Base-by-base conservation (phyloP, 2,888 invertebrate genomes). In the Drosophila vallismaia region DNA sequence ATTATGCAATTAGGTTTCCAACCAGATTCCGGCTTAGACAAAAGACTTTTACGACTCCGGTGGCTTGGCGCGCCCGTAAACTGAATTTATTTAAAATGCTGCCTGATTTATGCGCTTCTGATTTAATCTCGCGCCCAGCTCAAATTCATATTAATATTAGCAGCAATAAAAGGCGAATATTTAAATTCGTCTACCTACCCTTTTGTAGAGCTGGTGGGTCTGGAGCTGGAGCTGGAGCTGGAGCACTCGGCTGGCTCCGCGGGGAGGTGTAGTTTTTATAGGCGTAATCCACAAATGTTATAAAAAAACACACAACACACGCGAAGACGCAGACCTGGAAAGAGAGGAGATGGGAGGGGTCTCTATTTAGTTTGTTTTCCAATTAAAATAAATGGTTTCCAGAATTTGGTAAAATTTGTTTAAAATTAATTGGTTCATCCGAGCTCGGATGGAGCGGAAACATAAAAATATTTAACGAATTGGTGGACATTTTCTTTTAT, bases 1-100 rank as follows among this genome's bases (percentile, higher is more conserved):
- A 77, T 79, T 85, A 77, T 76, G 68, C 69, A 83, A 86, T 84
- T 86, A 76, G 63, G 55, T 56, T 73, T 79, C 63, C 72, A 74
- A 70, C 62, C 56, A 53, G 70, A 73, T 73, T 74, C n/a, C 10
- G 33, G 63, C 48, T 57, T 72, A 68, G 59, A 67, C 69, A 72
- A 80, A 54, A 38, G 56, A 19, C 19, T 63, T 75, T 80, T 52
- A 77, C 69, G 70, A 48, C 42, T 69, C 53, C 46, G 51, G 49
- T 36, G 58, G 60, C 59, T 73, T 51, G 51, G 33, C 54, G 48
- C 48, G 64, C 29, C 53, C 59, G 46, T 73, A 55, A 75, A 68
- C 57, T 38, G 66, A 79, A 76, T 82, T 66, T 76, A 75, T 86
- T 76, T 64, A 44, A 74, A 86, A 76, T 64, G 55, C 51, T 40